Base-by-base conservation (phyloP, 2,113 vertebrate species). In the Malaclemys terrapin region DNA sequence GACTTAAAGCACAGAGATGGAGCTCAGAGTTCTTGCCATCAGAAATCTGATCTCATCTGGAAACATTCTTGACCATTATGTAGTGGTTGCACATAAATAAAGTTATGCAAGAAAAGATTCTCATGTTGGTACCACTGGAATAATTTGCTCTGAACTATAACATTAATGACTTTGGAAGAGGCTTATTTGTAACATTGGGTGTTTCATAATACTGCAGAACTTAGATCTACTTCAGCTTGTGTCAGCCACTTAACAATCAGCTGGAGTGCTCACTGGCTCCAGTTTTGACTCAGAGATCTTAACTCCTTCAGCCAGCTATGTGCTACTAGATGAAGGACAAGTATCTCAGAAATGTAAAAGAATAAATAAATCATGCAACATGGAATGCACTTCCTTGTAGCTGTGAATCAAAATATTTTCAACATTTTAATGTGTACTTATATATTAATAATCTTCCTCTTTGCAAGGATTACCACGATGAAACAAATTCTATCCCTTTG, bases 381-480 rank as follows among this genome's bases (percentile, higher is more conserved):
- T 2, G n/a, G 27, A 87, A 87, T 50, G 20, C 82, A 16, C 17
- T 89, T 81, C 20, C 80, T 69, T 6, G 5, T 84, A 17, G 25
- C 12, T 17, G 10, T 8, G 72, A 84, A 11, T 50, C 8, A 1
- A 82, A 57, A 47, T 62, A 25, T 27, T 45, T 31, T 49, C 49
- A 17, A 22, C 72, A 45, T 80, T 79, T 90, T 59, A 80, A 78
- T n/a, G 4, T 0, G 22, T 10, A n/a, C 35, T 2, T 0, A 24
- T 76, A n/a, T 82, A 20, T 49, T 92, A 87, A 92, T 79, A 42
- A 84, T 42, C 54, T 89, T 84, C 89, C 65, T 84, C 14, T 93
- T 87, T 75, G 80, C 87, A 93, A 87, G 80, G 72, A 59, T 65
- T 82, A 82, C 20, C 45, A 16, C 19, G 81, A 81, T 50, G 81